Evolutionary conservation across 1,140 invertebrate genomes (phyloP), one percentile per base, ranked within the genome.

Genomic region (Carposina sasakii): DNA sequence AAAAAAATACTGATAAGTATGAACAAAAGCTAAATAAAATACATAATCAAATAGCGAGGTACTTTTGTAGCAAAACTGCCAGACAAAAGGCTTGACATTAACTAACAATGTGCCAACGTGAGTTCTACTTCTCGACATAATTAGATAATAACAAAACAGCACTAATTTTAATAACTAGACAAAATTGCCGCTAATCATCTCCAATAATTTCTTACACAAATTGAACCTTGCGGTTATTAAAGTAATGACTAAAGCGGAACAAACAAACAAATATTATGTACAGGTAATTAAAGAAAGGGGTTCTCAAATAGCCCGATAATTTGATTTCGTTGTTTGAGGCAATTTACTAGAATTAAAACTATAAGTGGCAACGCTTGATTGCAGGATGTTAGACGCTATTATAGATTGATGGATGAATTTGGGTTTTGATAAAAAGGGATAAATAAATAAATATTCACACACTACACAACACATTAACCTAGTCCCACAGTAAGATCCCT

Each of bases 201-300:
- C 60, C 60, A 62, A 28, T 39, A 39, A 20, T 60, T 59, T 56
- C 61, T 66, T 68, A 70, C 68, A 65, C 54, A 73, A 75, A 76
- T 75, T 64, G 71, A 57, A 60, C 58, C 45, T 63, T 54, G 59
- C 60, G 39, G 65, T 76, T 68, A 81, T 82, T 82, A 82, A 58
- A 60, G 64, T 78, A 82, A 82, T 78, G 64, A 72, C 67, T 60
- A 44, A 58, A 67, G 63, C 65, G 67, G 67, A 68, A 66, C 68
- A 75, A 73, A 78, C 73, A 81, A 77, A 81, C 76, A 81, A 74
- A 81, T 65, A 81, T 79, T 76, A 78, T 71, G 52, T 71, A 36
- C 52, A 62, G 63, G 69, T 79, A 81, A 83, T 81, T 83, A 81
- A 83, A 78, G 77, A 79, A 81, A 83, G 72, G 77, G 79, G 78